Conservation (phyloP, 2,797 vertebrate genomes). For the Setipinna tenuifilis region DNA sequence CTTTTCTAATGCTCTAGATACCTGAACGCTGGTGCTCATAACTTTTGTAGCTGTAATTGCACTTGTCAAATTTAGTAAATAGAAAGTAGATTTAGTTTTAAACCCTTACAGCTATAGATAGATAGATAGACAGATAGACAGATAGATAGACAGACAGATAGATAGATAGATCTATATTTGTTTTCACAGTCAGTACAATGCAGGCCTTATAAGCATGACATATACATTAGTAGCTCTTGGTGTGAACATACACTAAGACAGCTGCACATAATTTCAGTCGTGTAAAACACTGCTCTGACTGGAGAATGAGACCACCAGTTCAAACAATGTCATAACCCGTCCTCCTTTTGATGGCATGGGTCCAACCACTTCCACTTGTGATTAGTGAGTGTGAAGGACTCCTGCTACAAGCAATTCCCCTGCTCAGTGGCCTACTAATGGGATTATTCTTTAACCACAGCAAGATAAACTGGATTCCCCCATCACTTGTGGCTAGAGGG, state of each 20-base stretch:
- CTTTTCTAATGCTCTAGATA: no score
- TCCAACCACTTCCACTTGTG: conserved; percentile 29
- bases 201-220: no score
- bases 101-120: no score
- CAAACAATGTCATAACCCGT: not conserved
- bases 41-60: no score
- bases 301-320: not conserved
- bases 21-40: no score
- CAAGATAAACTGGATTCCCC: conserved; percentile 40
- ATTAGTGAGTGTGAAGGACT: conserved; percentile 45
- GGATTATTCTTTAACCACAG: conserved; percentile 48
- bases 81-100: no score
- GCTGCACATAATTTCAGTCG: not conserved
- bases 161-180: no score
- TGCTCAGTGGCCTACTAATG: conserved; percentile 41
- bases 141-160: no score
- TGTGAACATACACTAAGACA: not conserved
- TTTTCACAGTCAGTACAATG: no score
- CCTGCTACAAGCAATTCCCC: conserved; percentile 37
- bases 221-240: no score
- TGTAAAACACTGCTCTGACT: not conserved
- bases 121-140: no score
- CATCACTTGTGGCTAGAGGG: conserved; percentile 43
- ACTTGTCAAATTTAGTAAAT: no score
- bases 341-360: not conserved